These are phyloP conservation scores for Seriola rivoliana DNA, from an alignment of 2,113 vertebrate species.

Conservation along the genomic window DNA sequence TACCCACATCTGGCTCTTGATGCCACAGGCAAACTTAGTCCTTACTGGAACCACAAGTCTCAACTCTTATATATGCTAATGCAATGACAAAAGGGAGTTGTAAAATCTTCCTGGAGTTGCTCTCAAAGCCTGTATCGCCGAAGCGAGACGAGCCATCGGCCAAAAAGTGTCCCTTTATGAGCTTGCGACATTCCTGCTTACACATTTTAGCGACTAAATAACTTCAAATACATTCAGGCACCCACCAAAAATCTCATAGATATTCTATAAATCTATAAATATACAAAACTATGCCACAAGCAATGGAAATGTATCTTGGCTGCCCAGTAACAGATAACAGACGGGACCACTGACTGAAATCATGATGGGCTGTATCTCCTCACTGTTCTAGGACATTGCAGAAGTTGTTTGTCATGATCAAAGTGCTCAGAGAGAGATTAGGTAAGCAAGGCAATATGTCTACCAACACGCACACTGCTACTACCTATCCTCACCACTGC, in stretches of 20 bases:
- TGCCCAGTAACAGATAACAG: background rate
- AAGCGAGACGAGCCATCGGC: conserved; percentile 31
- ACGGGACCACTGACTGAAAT: conserved; percentile 4
- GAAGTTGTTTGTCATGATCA: conserved; percentile 57
- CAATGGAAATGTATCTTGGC: background rate
- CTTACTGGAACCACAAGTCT: background rate
- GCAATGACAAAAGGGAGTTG: conserved; percentile 1
- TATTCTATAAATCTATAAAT: conserved; percentile 7
- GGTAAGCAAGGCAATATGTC: conserved; percentile 59
- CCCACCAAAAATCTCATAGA: background rate
- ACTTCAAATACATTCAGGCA: conserved; percentile 14
- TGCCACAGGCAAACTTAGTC: background rate
- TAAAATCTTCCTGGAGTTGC: conserved; percentile 6
- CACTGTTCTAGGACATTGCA: conserved; percentile 26
- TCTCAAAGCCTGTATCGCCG: conserved; percentile 30
- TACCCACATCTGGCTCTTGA: background rate
- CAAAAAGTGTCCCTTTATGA: conserved; percentile 29
- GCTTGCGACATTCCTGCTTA: conserved; percentile 5
- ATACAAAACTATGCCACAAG: background rate
- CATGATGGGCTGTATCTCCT: background rate
- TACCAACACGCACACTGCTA: conserved; percentile 24
- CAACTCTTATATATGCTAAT: conserved; percentile 18
- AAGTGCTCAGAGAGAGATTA: conserved; percentile 52
- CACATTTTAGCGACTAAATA: conserved; percentile 17
- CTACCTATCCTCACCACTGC: background rate